Conservation (phyloP, 2,113 vertebrate species). For the Zeus faber region DNA sequence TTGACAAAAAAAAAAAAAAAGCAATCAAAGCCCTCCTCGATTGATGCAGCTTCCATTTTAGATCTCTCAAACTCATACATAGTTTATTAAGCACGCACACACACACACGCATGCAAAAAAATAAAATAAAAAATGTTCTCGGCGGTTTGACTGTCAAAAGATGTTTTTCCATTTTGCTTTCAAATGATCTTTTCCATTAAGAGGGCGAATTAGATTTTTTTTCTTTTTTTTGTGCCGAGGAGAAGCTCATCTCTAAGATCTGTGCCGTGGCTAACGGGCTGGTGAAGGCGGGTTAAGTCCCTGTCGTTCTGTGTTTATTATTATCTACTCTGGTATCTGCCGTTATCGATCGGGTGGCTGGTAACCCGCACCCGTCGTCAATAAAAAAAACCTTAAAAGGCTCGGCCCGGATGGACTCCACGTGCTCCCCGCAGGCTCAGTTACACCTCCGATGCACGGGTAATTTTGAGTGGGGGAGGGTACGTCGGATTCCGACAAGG, state of each 20-base stretch:
- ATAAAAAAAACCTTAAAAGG: constrained; percentile 48
- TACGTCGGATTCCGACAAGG: constrained; percentile 51
- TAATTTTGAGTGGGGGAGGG: constrained; percentile 23
- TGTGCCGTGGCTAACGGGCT: too few relatives aligned
- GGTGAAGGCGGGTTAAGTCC: constrained; percentile 20
- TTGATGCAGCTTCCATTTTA: constrained; percentile 59
- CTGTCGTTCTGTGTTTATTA: constrained; percentile 28
- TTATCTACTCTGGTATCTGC: constrained; percentile 47
- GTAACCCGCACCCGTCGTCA: constrained; percentile 56
- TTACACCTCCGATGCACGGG: constrained; percentile 47
- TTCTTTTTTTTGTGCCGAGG: too few relatives aligned
- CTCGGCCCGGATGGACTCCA: constrained; percentile 43
- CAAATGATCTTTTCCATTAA: too few relatives aligned
- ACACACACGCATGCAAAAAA: constrained; percentile 35
- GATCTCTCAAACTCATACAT: constrained; percentile 40
- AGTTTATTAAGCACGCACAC: constrained; percentile 47
- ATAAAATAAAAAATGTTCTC: too few relatives aligned
- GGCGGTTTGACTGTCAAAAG: too few relatives aligned
- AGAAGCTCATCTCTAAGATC: too few relatives aligned
- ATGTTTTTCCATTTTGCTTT: too few relatives aligned
- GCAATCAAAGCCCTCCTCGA: constrained; percentile 55
- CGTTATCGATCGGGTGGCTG: constrained; percentile 51
- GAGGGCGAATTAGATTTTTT: too few relatives aligned
- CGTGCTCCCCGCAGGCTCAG: constrained; percentile 60
- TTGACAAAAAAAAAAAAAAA: too few relatives aligned